Percentiles rank a stretch among this genome's conserved stretches.
phyloP scores from a whole-genome alignment of 2,113 vertebrate genomes.

The Brevimyrus niger region DNA sequence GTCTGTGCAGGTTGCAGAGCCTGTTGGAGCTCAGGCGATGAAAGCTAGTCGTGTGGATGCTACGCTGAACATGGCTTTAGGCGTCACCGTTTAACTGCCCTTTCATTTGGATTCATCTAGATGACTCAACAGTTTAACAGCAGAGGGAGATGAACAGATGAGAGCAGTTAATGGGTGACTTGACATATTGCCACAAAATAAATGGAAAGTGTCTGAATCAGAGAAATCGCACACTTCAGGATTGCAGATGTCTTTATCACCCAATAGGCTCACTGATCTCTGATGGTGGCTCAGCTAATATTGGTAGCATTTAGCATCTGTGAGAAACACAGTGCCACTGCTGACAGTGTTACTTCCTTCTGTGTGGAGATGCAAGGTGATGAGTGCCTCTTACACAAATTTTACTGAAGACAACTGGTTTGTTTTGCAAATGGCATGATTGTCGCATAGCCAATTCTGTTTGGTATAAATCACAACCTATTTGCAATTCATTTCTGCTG shows the following conservation, averaged over 20 bases:
- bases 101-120: neutral
- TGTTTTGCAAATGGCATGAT: neutral
- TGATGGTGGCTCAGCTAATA: neutral
- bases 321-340: neutral
- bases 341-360: neutral
- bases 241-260: neutral
- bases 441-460: neutral
- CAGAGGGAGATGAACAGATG: conserved; percentile 6
- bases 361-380: neutral
- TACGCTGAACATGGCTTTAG: neutral
- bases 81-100: neutral
- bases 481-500: neutral
- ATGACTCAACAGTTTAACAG: conserved; percentile 8
- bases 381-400: neutral
- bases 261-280: neutral
- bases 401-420: neutral
- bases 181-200: neutral
- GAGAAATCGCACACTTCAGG: neutral
- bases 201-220: neutral
- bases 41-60: neutral
- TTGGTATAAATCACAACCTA: neutral
- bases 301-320: neutral
- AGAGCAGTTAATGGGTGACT: neutral
- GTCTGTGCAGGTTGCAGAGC: neutral
- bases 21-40: neutral